A percentile compares a stretch with the other conserved stretches of the same genome.
Conservation (phyloP, 1,140 invertebrate species). For the Drosophila mauritiana region DNA sequence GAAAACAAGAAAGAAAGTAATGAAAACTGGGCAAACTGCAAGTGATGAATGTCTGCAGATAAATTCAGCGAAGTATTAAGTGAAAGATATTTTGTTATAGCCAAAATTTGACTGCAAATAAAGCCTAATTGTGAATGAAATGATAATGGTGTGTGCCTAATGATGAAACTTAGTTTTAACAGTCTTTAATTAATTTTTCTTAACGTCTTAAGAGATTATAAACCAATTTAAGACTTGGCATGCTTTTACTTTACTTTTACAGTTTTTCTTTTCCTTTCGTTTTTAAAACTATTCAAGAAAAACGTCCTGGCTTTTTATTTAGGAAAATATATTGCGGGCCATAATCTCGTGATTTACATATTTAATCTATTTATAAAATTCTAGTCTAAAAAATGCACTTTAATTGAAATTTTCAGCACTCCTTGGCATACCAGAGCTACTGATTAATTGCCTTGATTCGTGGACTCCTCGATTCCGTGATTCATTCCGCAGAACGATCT, state of each 20-base stretch:
- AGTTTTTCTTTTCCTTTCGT: background rate
- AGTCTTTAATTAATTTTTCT: background rate
- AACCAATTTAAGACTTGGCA: background rate
- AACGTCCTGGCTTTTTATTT: too few species aligned
- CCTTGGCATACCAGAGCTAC: background rate
- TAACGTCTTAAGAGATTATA: background rate
- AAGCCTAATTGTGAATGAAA: slow-evolving; percentile 12
- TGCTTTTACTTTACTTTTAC: background rate
- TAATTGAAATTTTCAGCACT: background rate
- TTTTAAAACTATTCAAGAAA: background rate
- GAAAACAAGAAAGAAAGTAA: slow-evolving; percentile 15
- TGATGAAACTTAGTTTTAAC: background rate
- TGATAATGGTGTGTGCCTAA: slow-evolving; percentile 7
- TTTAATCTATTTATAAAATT: too few species aligned
- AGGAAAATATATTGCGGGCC: too few species aligned
- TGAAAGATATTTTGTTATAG: slow-evolving; percentile 12
- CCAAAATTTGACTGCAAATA: slow-evolving; percentile 6
- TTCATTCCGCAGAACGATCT: slow-evolving; percentile 16
- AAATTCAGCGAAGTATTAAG: slow-evolving; percentile 14
- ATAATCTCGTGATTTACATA: too few species aligned
- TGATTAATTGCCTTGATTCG: slow-evolving; percentile 26
- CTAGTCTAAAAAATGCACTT: too few species aligned
- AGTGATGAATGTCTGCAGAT: slow-evolving; percentile 43
- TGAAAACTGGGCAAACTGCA: slow-evolving; percentile 1
- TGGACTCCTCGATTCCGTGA: slow-evolving; percentile 4